These are phyloP conservation scores for Rhinopomastus cyanomelas DNA, from an alignment of 2,113 vertebrate species.

Conservation along the genomic window DNA sequence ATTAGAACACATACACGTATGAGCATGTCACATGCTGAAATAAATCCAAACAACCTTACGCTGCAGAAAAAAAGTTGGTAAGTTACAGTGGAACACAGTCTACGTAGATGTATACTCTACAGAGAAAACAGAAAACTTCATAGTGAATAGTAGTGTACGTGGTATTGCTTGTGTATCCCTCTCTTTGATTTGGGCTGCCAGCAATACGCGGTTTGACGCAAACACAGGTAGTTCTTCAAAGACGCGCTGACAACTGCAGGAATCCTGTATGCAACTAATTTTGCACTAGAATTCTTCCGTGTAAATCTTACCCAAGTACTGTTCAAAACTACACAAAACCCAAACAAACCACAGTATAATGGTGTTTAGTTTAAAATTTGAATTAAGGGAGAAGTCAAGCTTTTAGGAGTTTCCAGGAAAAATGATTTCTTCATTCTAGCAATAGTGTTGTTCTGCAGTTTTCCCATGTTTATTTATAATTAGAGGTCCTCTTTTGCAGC, in stretches of 20 bases:
- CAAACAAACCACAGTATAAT: neutral
- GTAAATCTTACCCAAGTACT: neutral
- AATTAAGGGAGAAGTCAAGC: neutral
- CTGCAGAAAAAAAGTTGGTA: neutral
- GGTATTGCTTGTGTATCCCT: neutral
- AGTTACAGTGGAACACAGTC: neutral
- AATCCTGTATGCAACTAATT: neutral
- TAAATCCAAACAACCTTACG: neutral
- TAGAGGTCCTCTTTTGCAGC: neutral
- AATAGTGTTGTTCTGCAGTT: neutral
- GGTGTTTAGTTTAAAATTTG: neutral
- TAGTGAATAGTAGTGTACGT: neutral
- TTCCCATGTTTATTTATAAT: conserved; percentile 25
- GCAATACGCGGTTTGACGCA: neutral
- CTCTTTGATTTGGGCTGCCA: neutral
- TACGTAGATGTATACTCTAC: neutral
- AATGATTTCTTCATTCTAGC: neutral
- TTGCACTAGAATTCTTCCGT: neutral
- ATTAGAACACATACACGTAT: neutral
- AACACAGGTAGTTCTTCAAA: conserved; percentile 16
- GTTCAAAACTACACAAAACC: neutral
- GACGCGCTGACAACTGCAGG: neutral
- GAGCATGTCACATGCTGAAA: neutral
- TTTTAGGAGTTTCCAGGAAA: neutral
- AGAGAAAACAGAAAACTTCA: neutral